Conservation (phyloP, 2,888 invertebrate genomes). For the Eristalinus sepulchralis region DNA sequence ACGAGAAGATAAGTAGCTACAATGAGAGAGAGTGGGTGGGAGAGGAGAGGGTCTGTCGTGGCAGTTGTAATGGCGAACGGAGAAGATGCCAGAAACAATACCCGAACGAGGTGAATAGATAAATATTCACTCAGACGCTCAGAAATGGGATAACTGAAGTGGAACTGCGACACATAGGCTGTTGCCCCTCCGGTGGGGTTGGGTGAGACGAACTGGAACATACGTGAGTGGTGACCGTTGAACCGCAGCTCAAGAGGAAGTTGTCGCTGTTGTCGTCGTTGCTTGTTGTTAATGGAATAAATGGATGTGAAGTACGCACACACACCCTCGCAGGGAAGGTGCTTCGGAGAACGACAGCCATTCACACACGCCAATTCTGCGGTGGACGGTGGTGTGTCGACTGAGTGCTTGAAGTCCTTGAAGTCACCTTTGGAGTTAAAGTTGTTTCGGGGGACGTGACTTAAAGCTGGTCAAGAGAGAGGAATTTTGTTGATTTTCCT, state of each 20-base stretch:
- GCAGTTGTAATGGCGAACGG: conserved; percentile 19
- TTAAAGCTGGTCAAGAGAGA: too few species aligned
- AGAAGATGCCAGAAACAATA: conserved; percentile 40
- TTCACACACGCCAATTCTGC: too few species aligned
- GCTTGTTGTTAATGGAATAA: not conserved
- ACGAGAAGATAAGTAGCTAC: conserved; percentile 52
- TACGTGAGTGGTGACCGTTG: not conserved
- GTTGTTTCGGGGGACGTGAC: too few species aligned
- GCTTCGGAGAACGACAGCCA: too few species aligned
- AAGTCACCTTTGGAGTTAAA: not conserved
- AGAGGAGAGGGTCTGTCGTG: not conserved
- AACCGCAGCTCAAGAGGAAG: not conserved
- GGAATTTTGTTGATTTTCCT: too few species aligned
- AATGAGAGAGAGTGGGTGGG: not conserved
- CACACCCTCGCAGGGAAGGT: not conserved
- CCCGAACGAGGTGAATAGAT: conserved; percentile 36
- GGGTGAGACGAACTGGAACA: not conserved
- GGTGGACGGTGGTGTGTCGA: too few species aligned
- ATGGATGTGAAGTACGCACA: not conserved
- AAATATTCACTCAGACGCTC: conserved; percentile 26
- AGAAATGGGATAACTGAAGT: conserved; percentile 38
- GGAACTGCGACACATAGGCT: conserved; percentile 5
- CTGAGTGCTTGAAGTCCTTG: not conserved
- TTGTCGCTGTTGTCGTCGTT: not conserved
- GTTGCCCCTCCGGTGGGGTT: not conserved